These are phyloP conservation scores for Vidua chalybeata DNA, from an alignment of 2,113 vertebrate species.

Conservation along the genomic window DNA sequence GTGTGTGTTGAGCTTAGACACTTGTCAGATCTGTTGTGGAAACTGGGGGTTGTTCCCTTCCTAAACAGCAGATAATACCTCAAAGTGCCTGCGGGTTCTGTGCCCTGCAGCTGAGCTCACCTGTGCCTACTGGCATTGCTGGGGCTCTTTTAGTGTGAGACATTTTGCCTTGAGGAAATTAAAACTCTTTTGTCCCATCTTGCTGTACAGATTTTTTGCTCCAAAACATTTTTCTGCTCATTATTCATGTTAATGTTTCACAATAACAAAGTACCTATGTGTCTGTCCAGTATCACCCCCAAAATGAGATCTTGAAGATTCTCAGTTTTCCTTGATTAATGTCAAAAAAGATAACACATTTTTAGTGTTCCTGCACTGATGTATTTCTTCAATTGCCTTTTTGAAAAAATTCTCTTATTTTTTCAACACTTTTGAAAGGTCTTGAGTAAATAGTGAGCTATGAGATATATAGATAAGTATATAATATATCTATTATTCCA, in stretches of 20 bases:
- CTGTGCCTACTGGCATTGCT: neutral
- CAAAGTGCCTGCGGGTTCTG: accelerated
- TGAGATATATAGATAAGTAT: neutral
- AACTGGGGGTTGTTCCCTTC: neutral
- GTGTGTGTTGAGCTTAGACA: neutral
- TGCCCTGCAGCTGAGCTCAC: neutral
- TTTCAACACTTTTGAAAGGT: neutral
- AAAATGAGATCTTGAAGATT: neutral
- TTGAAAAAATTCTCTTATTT: neutral
- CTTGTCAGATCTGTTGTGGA: neutral
- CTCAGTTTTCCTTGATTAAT: neutral
- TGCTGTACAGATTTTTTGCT: neutral
- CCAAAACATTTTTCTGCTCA: neutral
- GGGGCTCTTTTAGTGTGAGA: neutral
- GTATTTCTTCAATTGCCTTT: neutral
- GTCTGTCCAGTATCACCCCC: neutral
- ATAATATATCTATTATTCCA: neutral
- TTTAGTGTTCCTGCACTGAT: neutral
- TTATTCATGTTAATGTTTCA: neutral
- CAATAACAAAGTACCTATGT: neutral
- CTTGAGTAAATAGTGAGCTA: neutral
- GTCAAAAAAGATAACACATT: neutral
- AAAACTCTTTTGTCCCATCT: neutral
- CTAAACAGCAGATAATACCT: neutral
- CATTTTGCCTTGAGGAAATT: neutral